A percentile compares a stretch with the other conserved stretches of the same genome.
Conservation (phyloP, 2,797 vertebrate species). For the Gadopsis bispinosus region DNA sequence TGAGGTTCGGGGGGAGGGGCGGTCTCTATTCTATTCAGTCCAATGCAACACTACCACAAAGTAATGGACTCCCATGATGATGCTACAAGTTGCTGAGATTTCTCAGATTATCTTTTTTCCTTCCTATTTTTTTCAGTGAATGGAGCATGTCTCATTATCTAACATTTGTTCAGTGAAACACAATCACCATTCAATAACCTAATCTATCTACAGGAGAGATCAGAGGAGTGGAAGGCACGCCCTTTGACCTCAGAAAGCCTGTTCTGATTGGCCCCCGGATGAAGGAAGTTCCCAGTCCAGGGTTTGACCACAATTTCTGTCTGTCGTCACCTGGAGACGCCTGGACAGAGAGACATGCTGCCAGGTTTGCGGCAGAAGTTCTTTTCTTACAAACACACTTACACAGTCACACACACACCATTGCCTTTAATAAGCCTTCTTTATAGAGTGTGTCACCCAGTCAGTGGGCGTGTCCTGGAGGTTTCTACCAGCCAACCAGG, state of each 20-base stretch:
- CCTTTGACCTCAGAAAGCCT: constrained; percentile 89
- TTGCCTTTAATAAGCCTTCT: neutral
- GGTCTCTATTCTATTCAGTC: too few relatives aligned
- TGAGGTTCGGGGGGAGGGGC: too few relatives aligned
- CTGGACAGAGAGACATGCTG: constrained; percentile 69
- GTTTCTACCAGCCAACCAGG: constrained; percentile 93
- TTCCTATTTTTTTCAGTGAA: neutral
- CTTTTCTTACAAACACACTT: neutral
- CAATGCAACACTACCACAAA: too few relatives aligned
- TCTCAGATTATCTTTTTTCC: too few relatives aligned
- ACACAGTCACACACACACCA: neutral
- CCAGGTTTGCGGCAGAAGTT: constrained; percentile 58
- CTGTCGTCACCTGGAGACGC: constrained; percentile 75
- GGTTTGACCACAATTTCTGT: constrained; percentile 98
- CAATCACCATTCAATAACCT: neutral
- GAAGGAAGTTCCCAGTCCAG: constrained; percentile 82
- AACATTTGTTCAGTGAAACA: neutral
- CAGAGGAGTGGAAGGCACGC: constrained; percentile 85
- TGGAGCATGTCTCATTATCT: neutral
- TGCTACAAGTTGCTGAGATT: too few relatives aligned
- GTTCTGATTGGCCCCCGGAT: constrained; percentile 88
- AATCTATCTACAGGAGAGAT: constrained; percentile 86
- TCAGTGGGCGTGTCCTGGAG: constrained; percentile 89
- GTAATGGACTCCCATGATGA: too few relatives aligned
- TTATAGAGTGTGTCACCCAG: constrained; percentile 86